Conservation (phyloP, 2,113 vertebrate species). For the Podiceps cristatus region DNA sequence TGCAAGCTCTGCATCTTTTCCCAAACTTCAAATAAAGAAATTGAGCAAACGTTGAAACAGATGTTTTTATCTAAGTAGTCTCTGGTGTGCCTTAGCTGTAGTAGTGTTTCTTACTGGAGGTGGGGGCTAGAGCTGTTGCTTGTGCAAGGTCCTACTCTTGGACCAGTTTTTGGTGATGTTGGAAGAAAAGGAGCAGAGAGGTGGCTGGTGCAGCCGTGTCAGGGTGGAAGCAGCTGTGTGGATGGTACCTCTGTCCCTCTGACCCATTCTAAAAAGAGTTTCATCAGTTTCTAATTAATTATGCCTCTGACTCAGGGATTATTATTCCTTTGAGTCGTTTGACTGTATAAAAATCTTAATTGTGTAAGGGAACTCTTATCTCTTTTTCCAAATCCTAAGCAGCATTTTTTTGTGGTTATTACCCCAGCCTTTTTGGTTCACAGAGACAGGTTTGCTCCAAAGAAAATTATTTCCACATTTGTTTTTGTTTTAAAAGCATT, state of each 20-base stretch:
- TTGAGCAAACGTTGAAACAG: not conserved
- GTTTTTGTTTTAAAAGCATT: not conserved
- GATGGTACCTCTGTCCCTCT: not conserved
- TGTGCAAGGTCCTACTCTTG: accelerated
- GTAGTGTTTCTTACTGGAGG: not conserved
- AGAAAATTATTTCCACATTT: not conserved
- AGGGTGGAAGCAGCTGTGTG: not conserved
- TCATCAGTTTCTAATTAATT: not conserved
- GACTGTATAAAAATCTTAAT: not conserved
- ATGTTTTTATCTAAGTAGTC: not conserved
- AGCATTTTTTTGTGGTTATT: not conserved
- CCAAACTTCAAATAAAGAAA: not conserved
- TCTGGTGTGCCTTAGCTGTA: not conserved
- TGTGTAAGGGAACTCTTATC: not conserved
- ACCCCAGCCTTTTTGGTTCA: not conserved
- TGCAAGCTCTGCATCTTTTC: not conserved
- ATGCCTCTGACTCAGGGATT: not conserved
- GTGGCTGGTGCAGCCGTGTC: not conserved
- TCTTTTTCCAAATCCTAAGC: not conserved
- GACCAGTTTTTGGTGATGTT: not conserved
- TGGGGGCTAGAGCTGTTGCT: not conserved
- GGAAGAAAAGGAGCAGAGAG: not conserved
- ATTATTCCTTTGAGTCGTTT: not conserved
- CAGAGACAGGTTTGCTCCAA: not conserved
- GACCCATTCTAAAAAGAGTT: not conserved